phyloP scores from a whole-genome alignment of 2,888 invertebrate species.

The Lissonota sp. region DNA sequence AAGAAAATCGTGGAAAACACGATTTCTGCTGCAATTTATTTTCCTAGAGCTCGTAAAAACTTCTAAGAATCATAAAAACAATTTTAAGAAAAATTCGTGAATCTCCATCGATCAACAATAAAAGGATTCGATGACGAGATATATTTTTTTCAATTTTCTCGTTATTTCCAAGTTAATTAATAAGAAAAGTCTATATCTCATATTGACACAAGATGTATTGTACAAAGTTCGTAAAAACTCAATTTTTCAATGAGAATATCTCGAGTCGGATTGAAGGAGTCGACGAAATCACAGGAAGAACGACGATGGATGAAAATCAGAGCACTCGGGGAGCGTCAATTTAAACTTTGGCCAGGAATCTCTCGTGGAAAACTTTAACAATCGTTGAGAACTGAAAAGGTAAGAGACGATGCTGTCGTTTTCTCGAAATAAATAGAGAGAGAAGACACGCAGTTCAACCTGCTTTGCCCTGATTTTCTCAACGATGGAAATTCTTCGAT shows the following conservation, averaged over 20 bases:
- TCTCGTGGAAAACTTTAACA: constrained; percentile 61
- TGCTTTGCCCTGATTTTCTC: constrained; percentile 57
- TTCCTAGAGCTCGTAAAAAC: neutral
- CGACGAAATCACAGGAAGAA: constrained; percentile 44
- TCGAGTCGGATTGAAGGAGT: constrained; percentile 2
- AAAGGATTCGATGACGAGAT: no score
- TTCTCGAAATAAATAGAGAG: constrained; percentile 59
- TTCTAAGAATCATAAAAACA: neutral
- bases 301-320: constrained; percentile 19
- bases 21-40: neutral
- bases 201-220: neutral
- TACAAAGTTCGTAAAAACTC: constrained; percentile 7
- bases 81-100: neutral
- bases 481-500: constrained; percentile 52
- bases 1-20: no score
- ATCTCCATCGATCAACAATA: neutral
- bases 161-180: neutral
- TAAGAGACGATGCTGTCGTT: constrained; percentile 12
- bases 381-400: constrained; percentile 59
- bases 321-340: constrained; percentile 55
- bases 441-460: constrained; percentile 46
- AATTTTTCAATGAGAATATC: constrained; percentile 8
- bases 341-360: constrained; percentile 61
- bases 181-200: neutral
- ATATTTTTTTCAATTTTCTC: no score